A percentile compares a stretch with the other conserved stretches of the same genome.
Evolutionary conservation across 2,113 vertebrate species (phyloP).

Genomic region (Peromyscus maniculatus): DNA sequence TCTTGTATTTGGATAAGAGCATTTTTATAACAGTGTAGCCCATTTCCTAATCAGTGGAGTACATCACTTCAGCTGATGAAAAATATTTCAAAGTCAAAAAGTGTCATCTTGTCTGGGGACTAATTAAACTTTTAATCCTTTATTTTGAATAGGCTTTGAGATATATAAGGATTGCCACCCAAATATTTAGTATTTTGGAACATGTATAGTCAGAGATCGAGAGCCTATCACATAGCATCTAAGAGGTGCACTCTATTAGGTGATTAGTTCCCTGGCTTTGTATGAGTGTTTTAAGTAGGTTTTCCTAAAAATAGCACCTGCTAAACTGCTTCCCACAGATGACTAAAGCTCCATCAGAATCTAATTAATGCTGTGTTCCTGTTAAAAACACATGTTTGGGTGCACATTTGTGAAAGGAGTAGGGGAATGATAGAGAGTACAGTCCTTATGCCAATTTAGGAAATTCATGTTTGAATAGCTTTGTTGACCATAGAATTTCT

Average conservation of each 20-base stretch:
- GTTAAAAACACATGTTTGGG: background rate
- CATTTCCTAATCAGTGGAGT: background rate
- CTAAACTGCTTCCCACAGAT: background rate
- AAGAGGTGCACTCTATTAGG: slow-evolving; percentile 1
- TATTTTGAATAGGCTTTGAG: slow-evolving; percentile 54
- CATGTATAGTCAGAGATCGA: background rate
- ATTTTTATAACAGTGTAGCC: background rate
- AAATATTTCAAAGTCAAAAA: slow-evolving; percentile 55
- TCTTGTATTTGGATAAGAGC: background rate
- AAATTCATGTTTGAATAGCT: background rate
- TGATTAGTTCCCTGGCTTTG: background rate
- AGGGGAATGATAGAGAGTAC: background rate
- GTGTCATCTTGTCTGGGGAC: background rate
- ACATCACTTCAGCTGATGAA: slow-evolving; percentile 32
- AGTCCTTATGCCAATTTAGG: background rate
- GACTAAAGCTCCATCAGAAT: slow-evolving; percentile 44
- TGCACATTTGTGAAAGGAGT: background rate
- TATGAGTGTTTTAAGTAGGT: background rate
- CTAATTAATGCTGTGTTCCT: background rate
- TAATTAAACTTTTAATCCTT: slow-evolving; percentile 25
- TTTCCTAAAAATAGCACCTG: background rate
- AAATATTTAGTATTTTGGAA: slow-evolving; percentile 52
- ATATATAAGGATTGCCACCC: background rate
- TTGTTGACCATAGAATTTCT: background rate
- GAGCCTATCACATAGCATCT: background rate